Conservation (phyloP, 2,888 invertebrate genomes). For the Metellina segmentata region DNA sequence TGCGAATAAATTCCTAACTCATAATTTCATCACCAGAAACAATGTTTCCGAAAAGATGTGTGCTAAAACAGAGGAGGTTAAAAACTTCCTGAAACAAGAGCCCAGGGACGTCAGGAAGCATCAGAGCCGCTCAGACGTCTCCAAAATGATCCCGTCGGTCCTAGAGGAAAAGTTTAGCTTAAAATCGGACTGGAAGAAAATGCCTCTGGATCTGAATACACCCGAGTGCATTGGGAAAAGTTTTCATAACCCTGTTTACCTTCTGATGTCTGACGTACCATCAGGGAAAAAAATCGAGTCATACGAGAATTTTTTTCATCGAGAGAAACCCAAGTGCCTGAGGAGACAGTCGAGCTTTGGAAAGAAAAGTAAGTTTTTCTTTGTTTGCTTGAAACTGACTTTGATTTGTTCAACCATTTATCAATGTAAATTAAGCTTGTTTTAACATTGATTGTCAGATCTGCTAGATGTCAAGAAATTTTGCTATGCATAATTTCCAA, state of each 20-base stretch:
- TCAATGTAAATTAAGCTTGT: not conserved
- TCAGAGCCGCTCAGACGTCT: conserved; percentile 76
- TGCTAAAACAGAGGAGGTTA: conserved; percentile 31
- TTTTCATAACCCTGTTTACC: conserved; percentile 74
- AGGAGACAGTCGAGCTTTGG: conserved; percentile 65
- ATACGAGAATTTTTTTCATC: conserved; percentile 58
- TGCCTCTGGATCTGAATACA: conserved; percentile 31
- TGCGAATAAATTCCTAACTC: not conserved
- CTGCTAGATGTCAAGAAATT: too few species aligned
- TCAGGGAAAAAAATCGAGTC: conserved; percentile 70
- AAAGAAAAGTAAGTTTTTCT: conserved; percentile 64
- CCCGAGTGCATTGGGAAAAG: conserved; percentile 41
- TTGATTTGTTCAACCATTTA: not conserved
- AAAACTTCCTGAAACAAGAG: conserved; percentile 62
- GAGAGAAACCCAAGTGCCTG: conserved; percentile 47
- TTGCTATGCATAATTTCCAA: too few species aligned
- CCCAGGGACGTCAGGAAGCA: conserved; percentile 59
- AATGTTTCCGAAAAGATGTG: conserved; percentile 1
- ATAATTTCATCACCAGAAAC: conserved; percentile 29
- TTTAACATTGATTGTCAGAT: not conserved
- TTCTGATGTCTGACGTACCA: conserved; percentile 76
- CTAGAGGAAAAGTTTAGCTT: conserved; percentile 51
- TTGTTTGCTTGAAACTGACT: too few species aligned
- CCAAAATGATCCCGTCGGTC: conserved; percentile 75
- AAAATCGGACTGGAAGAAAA: conserved; percentile 58